Base-by-base conservation (phyloP, 2,888 invertebrate genomes). In the Tuta absoluta region DNA sequence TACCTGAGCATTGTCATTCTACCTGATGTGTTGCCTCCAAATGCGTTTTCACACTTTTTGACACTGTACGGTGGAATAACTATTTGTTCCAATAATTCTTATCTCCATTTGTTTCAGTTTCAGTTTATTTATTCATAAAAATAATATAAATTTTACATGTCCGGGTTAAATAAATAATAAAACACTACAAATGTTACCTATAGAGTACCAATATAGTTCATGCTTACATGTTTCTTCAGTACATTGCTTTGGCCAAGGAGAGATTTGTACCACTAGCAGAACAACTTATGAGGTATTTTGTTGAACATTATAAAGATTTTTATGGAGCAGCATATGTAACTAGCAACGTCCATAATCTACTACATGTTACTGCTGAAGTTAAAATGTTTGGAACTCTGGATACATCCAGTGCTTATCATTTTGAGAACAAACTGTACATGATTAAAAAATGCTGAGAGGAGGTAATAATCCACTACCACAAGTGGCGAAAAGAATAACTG, bases 1-100 rank as follows among this genome's bases (percentile, higher is more conserved):
- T 72, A 72, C 61, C 49, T 68, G 14, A 71, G 71, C 45, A 60
- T 69, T 2, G 51, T 73, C 3, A 69, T 71, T 19, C 60, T 72
- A 11, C 67, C 65, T 8, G 24, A 70, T 17, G 56, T 66, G 12
- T 45, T 71, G 10, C 10, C 24, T 0, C 1, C n/a, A 17, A 68
- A 68, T 10, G 66, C 63, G 17, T 69, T 62, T 53, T 11, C 21
- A 23, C 72, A 74, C 58, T 76, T 74, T 65, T 38, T 73, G 24
- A 23, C 10, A 8, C 45, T 74, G 1, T 71, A 65, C 63, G 73
- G 73, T 33, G 69, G 63, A 14, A 65, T 74, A 8, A 72, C 69
- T 8, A 73, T 74, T 51, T 72, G 72, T 62, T 71, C 70, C 0
- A 63, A n/a, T 63, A 48, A 68, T 60, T 45, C 28, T 8, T 61